These are phyloP conservation scores for Lepus europaeus DNA, from an alignment of 2,113 vertebrate genomes.

Conservation along the genomic window DNA sequence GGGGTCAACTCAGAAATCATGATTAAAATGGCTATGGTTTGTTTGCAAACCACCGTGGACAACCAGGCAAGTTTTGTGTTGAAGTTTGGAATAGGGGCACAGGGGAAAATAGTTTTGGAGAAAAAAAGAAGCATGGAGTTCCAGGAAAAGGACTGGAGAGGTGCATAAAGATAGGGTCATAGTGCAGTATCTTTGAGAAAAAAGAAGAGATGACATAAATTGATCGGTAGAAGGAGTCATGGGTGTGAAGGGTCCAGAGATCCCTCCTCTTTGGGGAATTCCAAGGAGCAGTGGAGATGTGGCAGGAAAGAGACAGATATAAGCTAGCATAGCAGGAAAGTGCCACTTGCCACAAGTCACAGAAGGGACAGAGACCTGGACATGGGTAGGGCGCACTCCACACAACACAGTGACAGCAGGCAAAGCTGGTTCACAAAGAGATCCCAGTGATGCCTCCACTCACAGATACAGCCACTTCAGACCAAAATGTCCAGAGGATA, in stretches of 20 bases:
- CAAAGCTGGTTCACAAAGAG: background rate
- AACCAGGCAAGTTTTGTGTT: background rate
- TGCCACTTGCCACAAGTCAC: background rate
- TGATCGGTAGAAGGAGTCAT: background rate
- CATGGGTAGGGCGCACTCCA: background rate
- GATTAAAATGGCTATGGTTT: background rate
- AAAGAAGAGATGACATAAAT: background rate
- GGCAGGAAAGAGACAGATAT: background rate
- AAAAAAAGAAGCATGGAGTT: background rate
- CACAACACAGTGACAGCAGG: background rate
- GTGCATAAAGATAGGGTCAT: background rate
- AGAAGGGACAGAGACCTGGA: background rate
- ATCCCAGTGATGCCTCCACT: background rate
- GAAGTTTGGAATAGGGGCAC: accelerated
- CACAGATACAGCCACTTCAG: background rate
- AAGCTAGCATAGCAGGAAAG: background rate
- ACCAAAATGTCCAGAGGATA: background rate
- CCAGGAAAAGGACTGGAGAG: background rate
- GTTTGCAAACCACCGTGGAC: background rate
- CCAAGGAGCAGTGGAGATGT: background rate
- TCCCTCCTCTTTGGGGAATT: background rate
- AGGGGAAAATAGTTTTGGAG: background rate
- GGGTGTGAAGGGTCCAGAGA: background rate
- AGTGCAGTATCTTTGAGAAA: background rate
- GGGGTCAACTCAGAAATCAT: background rate